Percentiles rank a stretch among this genome's conserved stretches.
Evolutionary conservation across 35 echinoderm and acorn worm genomes (phyloP).

Genomic region (Heliocidaris erythrogramma): DNA sequence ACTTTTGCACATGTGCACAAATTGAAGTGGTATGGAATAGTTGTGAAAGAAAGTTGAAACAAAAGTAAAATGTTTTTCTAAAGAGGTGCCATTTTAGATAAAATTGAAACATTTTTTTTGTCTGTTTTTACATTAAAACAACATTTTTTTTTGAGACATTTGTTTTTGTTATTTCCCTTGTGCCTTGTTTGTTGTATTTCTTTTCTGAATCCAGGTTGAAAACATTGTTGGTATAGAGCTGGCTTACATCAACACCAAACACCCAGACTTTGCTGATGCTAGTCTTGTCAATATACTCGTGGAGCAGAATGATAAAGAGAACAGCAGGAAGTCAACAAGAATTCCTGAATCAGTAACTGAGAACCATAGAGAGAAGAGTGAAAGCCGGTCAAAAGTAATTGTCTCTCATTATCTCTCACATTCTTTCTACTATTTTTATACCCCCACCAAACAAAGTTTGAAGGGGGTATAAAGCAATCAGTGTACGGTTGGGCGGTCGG

Average conservation of each 20-base stretch:
- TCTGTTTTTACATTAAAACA: too few species aligned
- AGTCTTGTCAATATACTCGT: constrained; percentile 76
- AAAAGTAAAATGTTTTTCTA: too few species aligned
- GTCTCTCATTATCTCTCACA: not conserved
- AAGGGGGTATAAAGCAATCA: too few species aligned
- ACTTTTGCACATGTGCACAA: too few species aligned
- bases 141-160: too few species aligned
- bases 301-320: constrained; percentile 63
- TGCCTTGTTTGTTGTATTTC: not conserved
- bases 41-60: too few species aligned
- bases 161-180: too few species aligned
- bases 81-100: too few species aligned
- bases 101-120: too few species aligned
- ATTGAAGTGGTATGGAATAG: too few species aligned
- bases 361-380: constrained; percentile 32
- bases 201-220: constrained; percentile 75
- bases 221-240: constrained; percentile 98
- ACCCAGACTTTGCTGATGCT: constrained; percentile 97
- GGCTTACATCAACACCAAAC: constrained; percentile 98
- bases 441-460: too few species aligned
- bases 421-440: not conserved
- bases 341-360: constrained; percentile 27
- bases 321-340: constrained; percentile 45
- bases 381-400: constrained; percentile 9
- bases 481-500: too few species aligned